phyloP scores from a whole-genome alignment of 2,797 vertebrate species.

The Pseudotriccus pelzelni region DNA sequence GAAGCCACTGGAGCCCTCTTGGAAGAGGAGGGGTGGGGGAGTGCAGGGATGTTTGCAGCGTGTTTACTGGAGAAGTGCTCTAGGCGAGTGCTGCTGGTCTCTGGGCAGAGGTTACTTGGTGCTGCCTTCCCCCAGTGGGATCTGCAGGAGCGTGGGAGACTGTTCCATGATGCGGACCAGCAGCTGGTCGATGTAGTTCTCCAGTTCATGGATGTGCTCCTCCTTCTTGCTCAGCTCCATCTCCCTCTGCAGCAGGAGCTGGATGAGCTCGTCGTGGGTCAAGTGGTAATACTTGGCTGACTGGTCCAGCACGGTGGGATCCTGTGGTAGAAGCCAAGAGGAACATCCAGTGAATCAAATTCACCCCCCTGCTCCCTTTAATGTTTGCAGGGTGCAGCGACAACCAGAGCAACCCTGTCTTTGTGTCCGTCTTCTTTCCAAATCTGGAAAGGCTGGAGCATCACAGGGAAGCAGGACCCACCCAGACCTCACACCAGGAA shows the following conservation, averaged over 20 bases:
- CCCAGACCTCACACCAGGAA: not conserved
- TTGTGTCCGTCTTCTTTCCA: not conserved
- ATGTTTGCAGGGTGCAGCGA: rapidly evolving
- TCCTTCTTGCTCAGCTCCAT: constrained; percentile 86
- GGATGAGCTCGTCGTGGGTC: constrained; percentile 91
- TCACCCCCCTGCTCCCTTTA: not conserved
- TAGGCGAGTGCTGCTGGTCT: constrained; percentile 24
- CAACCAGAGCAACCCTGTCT: not conserved
- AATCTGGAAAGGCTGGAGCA: not conserved
- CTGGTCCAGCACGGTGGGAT: constrained; percentile 72
- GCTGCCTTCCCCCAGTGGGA: constrained; percentile 78
- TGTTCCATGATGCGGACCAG: constrained; percentile 98
- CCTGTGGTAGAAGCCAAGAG: constrained; percentile 47
- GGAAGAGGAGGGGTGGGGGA: not conserved
- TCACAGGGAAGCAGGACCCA: not conserved
- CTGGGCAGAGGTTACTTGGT: constrained; percentile 21
- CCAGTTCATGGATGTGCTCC: constrained; percentile 88
- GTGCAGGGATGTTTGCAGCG: not conserved
- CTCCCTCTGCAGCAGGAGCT: constrained; percentile 89
- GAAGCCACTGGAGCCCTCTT: not conserved
- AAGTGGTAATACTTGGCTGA: constrained; percentile 93
- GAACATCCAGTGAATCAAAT: not conserved
- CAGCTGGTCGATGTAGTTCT: constrained; percentile 97
- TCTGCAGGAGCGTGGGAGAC: constrained; percentile 93
- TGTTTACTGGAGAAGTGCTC: constrained; percentile 1